Base-by-base conservation (phyloP, 2,797 vertebrate species). In the Anabacerthia variegaticeps region DNA sequence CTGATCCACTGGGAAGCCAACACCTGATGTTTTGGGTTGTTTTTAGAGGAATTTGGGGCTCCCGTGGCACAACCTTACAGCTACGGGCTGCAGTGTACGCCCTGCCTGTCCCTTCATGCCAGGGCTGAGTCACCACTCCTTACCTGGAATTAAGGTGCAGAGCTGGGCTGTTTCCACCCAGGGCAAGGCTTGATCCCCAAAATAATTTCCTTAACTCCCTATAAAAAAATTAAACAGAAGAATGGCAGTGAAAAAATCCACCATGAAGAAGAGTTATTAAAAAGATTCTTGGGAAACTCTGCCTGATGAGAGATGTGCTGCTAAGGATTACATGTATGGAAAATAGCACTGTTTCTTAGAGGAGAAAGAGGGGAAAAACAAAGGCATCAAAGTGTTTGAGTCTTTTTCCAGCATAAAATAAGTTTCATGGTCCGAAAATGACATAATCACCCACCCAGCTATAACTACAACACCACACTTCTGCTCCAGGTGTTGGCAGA, bases 31-130 rank as follows among this genome's bases (percentile, higher is more conserved):
- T 74, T 63, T 6, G 34, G 49, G 62, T 32, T 52, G 48, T 49
- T 81, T 24, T 32, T 1, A 48, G 58, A 51, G 78, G 69, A 24
- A 32, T 39, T 66, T 6, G 32, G 28, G 55, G 41, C 41, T 83
- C 12, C 9, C 19, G 8, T 0, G 2, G 68, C 48, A 36, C 2
- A 17, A 7, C 3, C 15, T 1, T 17, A 20, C 27, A 49, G 39
- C 84, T 44, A 8, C 8, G 85, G 86, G 63, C 52, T 86, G 39
- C 48, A 18, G 16, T 9, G 11, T 3, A 8, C 46, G 37, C 46
- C n/a, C 56, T 85, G 83, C 68, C 14, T 76, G 55, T 49, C 12
- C 5, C 80, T 92, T 90, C 91, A n/a, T 16, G 65, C 59, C 1
- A 1, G 23, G 8, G 11, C 0, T 73, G 83, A 89, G 22, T 82